Evolutionary conservation across 2,113 vertebrate species (phyloP), one percentile per base, ranked within the genome.

Genomic region (Salvelinus alpinus): DNA sequence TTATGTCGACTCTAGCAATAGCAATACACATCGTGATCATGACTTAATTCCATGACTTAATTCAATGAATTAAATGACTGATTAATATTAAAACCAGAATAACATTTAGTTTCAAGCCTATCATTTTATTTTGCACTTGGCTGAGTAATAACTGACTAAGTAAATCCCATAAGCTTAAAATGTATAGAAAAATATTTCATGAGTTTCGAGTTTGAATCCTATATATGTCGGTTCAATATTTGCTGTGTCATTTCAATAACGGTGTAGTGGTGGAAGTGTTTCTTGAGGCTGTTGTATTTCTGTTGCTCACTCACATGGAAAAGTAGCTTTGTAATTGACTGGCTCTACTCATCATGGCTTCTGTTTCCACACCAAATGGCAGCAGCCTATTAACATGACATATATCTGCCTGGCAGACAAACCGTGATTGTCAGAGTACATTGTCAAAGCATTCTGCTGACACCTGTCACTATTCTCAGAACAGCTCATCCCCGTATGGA

Each of bases 271-370:
- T 57, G 16, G 18, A 4, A 57, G 18, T 57, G 51, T 57, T 16
- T 57, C 51, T 57, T 18, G 16, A 57, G 51, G 51, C 51, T 54
- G 34, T 48, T 31, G 4, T 13, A 34, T 81, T 77, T 78, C 44
- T 5, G 75, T 29, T 74, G 72, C 66, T 83, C 68, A 64, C 34
- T 76, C 70, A 79, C n/a, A 31, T 74, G 62, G 60, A 77, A 68
- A 77, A 51, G 24, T 67, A 31, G 34, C 73, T 69, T 47, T 60
- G 4, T 75, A 73, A 73, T 78, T 80, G 71, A 51, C 48, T 38
- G 18, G 18, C 34, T 72, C 62, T 14, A n/a, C 16, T 66, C 24
- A 71, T 83, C 77, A 64, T 20, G 38, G 47, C 1, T 38, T 64
- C 64, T 25, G 69, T 22, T 73, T 68, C 59, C 66, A 65, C n/a